Conservation (phyloP, 2,113 vertebrate genomes). For the Bubo blakistoni region DNA sequence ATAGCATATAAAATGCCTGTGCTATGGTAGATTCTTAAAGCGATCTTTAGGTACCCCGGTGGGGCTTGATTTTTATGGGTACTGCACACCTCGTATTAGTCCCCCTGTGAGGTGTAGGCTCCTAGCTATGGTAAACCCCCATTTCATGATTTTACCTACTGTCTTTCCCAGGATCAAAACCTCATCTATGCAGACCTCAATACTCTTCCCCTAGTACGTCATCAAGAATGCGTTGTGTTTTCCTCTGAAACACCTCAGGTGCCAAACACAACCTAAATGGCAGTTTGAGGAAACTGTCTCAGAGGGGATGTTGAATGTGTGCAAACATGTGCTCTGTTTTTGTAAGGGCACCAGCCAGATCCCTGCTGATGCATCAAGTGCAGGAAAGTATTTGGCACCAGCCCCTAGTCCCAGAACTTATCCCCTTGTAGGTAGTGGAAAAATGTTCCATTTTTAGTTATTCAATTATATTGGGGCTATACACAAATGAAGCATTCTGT, state of each 20-base stretch:
- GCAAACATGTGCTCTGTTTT: constrained; percentile 34
- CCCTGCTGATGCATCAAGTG: constrained; percentile 29
- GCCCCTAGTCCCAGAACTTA: background rate
- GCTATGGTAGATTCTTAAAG: background rate
- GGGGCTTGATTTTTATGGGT: background rate
- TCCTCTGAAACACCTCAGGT: background rate
- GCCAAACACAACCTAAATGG: constrained; percentile 31
- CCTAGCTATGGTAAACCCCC: background rate
- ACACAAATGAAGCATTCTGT: background rate
- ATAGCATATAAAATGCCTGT: background rate
- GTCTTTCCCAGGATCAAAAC: background rate
- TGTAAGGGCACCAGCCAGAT: constrained; percentile 34
- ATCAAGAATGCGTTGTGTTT: background rate
- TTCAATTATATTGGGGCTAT: background rate
- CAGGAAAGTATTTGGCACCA: constrained; percentile 34
- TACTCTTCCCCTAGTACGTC: background rate
- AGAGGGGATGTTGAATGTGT: background rate
- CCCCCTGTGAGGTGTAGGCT: background rate
- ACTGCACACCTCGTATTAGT: background rate
- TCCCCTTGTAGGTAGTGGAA: constrained; percentile 4
- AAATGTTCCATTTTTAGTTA: background rate
- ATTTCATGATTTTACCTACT: background rate
- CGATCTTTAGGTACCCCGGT: background rate
- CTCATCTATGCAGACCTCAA: background rate
- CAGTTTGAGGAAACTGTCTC: constrained; percentile 15